Conservation (phyloP, 2,888 invertebrate species). For the Limenitis arthemis region DNA sequence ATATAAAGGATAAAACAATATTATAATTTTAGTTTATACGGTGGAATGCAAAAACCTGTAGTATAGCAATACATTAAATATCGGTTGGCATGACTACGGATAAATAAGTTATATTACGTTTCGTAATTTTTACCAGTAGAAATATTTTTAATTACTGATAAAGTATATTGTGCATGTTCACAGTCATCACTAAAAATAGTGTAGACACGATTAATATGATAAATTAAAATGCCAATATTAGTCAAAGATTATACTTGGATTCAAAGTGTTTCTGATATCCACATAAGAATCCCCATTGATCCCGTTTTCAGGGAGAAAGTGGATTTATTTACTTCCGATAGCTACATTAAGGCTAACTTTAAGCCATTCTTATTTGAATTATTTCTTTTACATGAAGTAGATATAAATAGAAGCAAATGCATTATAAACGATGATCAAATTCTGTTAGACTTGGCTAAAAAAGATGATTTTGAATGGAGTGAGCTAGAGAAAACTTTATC, state of each 20-base stretch:
- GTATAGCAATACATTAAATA: too few species aligned
- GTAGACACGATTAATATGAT: neutral
- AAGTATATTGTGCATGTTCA: too few species aligned
- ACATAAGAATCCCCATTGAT: constrained; percentile 77
- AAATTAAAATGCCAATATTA: constrained; percentile 75
- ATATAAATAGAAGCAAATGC: constrained; percentile 75
- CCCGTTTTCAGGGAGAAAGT: constrained; percentile 75
- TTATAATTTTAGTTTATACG: too few species aligned
- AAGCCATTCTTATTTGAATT: constrained; percentile 83
- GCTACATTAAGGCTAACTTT: constrained; percentile 81
- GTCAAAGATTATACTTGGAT: constrained; percentile 85
- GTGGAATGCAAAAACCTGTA: too few species aligned
- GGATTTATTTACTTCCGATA: constrained; percentile 77
- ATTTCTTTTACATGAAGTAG: constrained; percentile 75
- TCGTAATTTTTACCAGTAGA: too few species aligned
- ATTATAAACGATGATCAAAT: constrained; percentile 74
- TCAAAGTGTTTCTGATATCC: constrained; percentile 74
- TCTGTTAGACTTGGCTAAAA: constrained; percentile 77
- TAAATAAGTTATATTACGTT: neutral
- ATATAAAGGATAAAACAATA: too few species aligned
- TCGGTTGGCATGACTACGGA: constrained; percentile 2
- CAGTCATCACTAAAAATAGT: too few species aligned
- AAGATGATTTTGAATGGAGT: constrained; percentile 69
- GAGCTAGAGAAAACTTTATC: constrained; percentile 67
- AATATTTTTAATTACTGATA: neutral